Percentiles rank a stretch among this genome's conserved stretches.
phyloP scores from a whole-genome alignment of 2,888 invertebrate species.

The Ormyrus pomaceus region DNA sequence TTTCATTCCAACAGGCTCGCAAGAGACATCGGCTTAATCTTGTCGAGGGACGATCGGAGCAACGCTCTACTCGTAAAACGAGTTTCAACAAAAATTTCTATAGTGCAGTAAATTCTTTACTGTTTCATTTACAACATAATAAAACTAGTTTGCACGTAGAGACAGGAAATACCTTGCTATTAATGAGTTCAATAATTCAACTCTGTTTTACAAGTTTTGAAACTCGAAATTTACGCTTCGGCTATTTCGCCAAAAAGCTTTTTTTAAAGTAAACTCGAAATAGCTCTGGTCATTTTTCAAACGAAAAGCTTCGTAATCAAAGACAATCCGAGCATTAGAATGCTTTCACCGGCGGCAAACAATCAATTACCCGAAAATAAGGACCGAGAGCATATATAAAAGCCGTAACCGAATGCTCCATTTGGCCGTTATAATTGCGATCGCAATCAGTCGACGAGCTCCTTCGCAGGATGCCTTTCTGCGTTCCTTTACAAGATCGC shows the following conservation, averaged over 20 bases:
- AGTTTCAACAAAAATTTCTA: constrained; percentile 35
- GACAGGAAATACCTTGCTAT: background rate
- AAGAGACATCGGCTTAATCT: constrained; percentile 44
- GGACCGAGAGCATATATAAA: no score
- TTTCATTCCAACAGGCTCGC: constrained; percentile 37
- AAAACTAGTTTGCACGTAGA: background rate
- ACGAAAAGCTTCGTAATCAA: no score
- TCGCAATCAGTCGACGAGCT: constrained; percentile 31
- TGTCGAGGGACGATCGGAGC: constrained; percentile 34
- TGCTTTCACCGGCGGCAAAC: no score
- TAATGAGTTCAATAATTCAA: background rate
- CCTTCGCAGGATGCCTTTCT: constrained; percentile 5
- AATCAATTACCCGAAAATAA: no score
- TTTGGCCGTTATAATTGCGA: constrained; percentile 34
- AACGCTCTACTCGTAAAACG: constrained; percentile 25
- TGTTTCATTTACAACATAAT: constrained; percentile 21
- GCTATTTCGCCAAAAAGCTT: no score
- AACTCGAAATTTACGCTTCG: no score
- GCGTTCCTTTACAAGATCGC: background rate
- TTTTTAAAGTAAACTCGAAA: no score
- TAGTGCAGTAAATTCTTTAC: constrained; percentile 41
- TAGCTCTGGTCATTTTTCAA: no score
- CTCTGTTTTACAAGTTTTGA: background rate
- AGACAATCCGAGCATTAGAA: no score
- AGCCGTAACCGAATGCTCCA: background rate